Evolutionary conservation across 92 coral and sea anemone species (phyloP).

Genomic region (Ricordea florida): DNA sequence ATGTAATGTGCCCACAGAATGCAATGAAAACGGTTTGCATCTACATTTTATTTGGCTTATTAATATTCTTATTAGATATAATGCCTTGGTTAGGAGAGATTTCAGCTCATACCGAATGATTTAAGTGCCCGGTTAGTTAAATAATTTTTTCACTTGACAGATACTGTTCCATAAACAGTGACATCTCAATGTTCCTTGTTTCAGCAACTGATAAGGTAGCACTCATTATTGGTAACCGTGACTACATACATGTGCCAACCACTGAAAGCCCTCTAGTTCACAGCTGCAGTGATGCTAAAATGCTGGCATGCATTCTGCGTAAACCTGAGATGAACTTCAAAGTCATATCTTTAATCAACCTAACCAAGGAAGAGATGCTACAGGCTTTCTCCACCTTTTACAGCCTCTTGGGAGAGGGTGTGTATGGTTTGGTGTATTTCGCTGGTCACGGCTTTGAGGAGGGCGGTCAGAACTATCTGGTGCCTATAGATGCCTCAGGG

Average conservation of each 20-base stretch:
- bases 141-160: neutral
- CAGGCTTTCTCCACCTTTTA: constrained; percentile 68
- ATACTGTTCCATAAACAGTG: neutral
- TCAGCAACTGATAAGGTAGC: constrained; percentile 85
- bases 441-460: constrained; percentile 98
- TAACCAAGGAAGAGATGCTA: constrained; percentile 76
- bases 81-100: too few species aligned
- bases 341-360: constrained; percentile 88
- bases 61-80: too few species aligned
- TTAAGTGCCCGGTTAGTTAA: neutral
- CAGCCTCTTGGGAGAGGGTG: constrained; percentile 68
- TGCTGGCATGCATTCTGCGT: constrained; percentile 82
- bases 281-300: constrained; percentile 84
- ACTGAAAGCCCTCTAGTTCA: constrained; percentile 73
- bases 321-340: constrained; percentile 92
- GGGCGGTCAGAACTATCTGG: constrained; percentile 89
- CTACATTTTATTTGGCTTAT: too few species aligned
- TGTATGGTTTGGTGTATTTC: constrained; percentile 88
- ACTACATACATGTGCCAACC: constrained; percentile 64
- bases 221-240: constrained; percentile 87
- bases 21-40: too few species aligned
- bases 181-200: too few species aligned
- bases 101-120: too few species aligned
- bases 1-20: too few species aligned
- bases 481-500: constrained; percentile 83